Evolutionary conservation across 2,797 vertebrate genomes (phyloP).

Genomic region (Gouania willdenowi): DNA sequence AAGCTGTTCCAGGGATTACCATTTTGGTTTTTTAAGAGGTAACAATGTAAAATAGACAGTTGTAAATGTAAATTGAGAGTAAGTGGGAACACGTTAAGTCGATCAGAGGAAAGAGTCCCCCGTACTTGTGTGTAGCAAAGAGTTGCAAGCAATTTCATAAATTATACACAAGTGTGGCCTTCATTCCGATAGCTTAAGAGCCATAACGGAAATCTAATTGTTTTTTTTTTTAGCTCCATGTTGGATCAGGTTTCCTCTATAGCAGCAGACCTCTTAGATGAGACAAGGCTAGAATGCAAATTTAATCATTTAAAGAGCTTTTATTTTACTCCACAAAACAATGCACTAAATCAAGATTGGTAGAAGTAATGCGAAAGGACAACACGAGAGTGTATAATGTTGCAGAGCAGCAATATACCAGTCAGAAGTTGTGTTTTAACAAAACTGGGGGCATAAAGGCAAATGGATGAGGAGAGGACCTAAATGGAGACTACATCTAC

Average conservation of each 20-base stretch:
- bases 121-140: too few species aligned
- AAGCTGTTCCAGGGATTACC: constrained; percentile 45
- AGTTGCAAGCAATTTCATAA: too few species aligned
- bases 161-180: too few species aligned
- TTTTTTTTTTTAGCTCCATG: too few species aligned
- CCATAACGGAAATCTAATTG: too few species aligned
- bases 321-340: too few species aligned
- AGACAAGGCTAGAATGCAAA: background rate
- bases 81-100: constrained; percentile 14
- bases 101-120: too few species aligned
- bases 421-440: constrained; percentile 27
- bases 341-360: background rate
- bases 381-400: background rate
- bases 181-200: too few species aligned
- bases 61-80: background rate
- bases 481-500: constrained; percentile 30
- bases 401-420: constrained; percentile 8
- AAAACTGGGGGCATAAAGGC: constrained; percentile 16
- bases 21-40: constrained; percentile 11
- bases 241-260: constrained; percentile 12
- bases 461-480: background rate
- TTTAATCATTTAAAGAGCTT: constrained; percentile 21
- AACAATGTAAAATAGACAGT: background rate
- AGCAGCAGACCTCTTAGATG: constrained; percentile 2
- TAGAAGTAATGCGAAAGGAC: background rate